phyloP scores from a whole-genome alignment of 2,888 invertebrate species.

The Callinectes sapidus region DNA sequence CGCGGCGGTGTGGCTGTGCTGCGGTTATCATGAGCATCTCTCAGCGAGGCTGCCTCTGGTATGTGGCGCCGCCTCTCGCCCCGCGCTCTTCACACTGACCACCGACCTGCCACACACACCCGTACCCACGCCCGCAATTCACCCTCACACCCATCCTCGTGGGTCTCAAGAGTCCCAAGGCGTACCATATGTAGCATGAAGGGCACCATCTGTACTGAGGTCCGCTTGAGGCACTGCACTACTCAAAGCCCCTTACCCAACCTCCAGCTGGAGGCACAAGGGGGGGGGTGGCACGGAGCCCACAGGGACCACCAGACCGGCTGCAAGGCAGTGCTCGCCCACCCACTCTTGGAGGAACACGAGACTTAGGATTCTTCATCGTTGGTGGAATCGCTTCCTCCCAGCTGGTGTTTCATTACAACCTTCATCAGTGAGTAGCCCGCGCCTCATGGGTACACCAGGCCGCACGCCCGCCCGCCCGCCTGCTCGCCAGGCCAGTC shows the following conservation, averaged over 20 bases:
- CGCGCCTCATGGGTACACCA: too few species aligned
- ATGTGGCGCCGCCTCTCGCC: neutral
- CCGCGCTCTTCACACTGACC: conserved; percentile 20
- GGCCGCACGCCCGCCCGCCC: too few species aligned
- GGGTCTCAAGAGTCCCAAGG: neutral
- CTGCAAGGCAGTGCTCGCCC: too few species aligned
- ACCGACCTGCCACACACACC: conserved; percentile 23
- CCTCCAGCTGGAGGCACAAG: neutral
- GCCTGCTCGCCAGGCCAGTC: too few species aligned
- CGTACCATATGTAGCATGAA: neutral
- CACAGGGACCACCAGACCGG: too few species aligned
- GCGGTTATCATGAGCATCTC: conserved; percentile 20
- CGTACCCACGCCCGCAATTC: neutral
- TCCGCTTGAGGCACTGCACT: neutral
- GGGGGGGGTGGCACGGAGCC: too few species aligned
- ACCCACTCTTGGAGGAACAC: too few species aligned
- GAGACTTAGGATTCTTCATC: too few species aligned
- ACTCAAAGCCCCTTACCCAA: neutral
- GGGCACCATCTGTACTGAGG: neutral
- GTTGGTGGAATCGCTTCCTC: too few species aligned
- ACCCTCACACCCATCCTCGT: neutral
- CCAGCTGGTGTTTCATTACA: too few species aligned
- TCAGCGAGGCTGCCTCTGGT: conserved; percentile 17
- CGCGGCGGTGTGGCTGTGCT: conserved; percentile 29
- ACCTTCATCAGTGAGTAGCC: too few species aligned